phyloP scores from a whole-genome alignment of 2,888 invertebrate species.

The Plagodis dolabraria region DNA sequence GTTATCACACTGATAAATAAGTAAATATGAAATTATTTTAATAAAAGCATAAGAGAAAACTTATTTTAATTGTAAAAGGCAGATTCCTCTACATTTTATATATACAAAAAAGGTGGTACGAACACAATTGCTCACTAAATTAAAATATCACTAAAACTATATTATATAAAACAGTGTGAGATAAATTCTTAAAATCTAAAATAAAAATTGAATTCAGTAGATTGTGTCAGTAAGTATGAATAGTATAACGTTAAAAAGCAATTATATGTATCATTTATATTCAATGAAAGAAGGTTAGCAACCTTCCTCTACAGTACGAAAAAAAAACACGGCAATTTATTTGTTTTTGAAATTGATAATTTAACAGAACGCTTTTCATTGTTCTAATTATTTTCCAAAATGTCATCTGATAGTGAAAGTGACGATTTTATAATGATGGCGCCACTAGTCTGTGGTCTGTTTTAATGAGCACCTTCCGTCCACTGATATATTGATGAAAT shows the following conservation, averaged over 20 bases:
- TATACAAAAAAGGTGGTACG: slow-evolving; percentile 65
- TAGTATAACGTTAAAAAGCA: neutral
- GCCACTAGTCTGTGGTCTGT: too few species aligned
- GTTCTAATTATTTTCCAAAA: too few species aligned
- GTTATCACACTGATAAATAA: too few species aligned
- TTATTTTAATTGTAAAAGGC: slow-evolving; percentile 22
- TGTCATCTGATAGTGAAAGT: too few species aligned
- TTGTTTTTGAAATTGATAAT: too few species aligned
- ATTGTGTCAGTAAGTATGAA: slow-evolving; percentile 1
- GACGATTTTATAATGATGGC: too few species aligned
- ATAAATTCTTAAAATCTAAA: slow-evolving; percentile 12
- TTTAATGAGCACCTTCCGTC: too few species aligned
- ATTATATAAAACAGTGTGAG: slow-evolving; percentile 19
- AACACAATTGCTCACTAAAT: slow-evolving; percentile 49
- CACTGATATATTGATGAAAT: too few species aligned
- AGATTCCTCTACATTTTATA: slow-evolving; percentile 24
- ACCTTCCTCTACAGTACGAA: too few species aligned
- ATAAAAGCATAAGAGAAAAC: slow-evolving; percentile 3
- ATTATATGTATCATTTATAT: neutral
- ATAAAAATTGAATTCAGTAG: slow-evolving; percentile 6
- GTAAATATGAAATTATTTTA: slow-evolving; percentile 3
- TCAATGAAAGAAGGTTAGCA: too few species aligned
- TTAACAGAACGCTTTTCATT: too few species aligned
- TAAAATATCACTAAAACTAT: slow-evolving; percentile 5
- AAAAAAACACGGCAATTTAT: too few species aligned